A percentile compares a stretch with the other conserved stretches of the same genome.
phyloP scores from a whole-genome alignment of 2,888 invertebrate genomes.

The Ectemnius cavifrons region DNA sequence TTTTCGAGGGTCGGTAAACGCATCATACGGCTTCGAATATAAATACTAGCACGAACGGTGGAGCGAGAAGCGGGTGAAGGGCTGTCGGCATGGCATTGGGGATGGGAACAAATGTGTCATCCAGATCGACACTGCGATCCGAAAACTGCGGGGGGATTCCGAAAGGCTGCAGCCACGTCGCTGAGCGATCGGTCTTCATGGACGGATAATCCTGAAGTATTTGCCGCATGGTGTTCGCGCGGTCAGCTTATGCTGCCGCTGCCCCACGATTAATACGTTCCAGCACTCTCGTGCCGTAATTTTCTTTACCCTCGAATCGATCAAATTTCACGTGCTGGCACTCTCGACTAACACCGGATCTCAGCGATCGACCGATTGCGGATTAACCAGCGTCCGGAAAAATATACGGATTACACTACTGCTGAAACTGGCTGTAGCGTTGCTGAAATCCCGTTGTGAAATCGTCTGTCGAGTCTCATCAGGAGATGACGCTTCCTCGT shows the following conservation, averaged over 20 bases:
- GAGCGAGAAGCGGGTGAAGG: constrained; percentile 23
- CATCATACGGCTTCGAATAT: constrained; percentile 64
- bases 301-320: constrained; percentile 42
- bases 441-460: neutral
- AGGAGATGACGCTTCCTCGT: neutral
- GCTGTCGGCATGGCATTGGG: constrained; percentile 47
- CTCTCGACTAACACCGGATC: constrained; percentile 8
- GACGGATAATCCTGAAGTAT: constrained; percentile 56
- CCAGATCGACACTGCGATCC: constrained; percentile 50
- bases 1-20: constrained; percentile 56
- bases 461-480: neutral
- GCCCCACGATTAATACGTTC: constrained; percentile 52
- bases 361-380: neutral
- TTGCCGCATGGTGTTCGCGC: constrained; percentile 33
- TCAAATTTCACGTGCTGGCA: constrained; percentile 26
- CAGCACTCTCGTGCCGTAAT: constrained; percentile 27
- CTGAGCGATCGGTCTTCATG: constrained; percentile 67
- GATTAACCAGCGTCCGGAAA: neutral
- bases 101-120: constrained; percentile 66
- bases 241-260: constrained; percentile 19
- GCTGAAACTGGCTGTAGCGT: neutral
- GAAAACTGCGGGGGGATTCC: constrained; percentile 53
- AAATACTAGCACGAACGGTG: constrained; percentile 52
- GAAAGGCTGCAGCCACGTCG: constrained; percentile 53
- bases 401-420: neutral